A percentile compares a stretch with the other conserved stretches of the same genome.
Conservation (phyloP, 2,797 vertebrate species). For the Hypotaenidia philippensis region DNA sequence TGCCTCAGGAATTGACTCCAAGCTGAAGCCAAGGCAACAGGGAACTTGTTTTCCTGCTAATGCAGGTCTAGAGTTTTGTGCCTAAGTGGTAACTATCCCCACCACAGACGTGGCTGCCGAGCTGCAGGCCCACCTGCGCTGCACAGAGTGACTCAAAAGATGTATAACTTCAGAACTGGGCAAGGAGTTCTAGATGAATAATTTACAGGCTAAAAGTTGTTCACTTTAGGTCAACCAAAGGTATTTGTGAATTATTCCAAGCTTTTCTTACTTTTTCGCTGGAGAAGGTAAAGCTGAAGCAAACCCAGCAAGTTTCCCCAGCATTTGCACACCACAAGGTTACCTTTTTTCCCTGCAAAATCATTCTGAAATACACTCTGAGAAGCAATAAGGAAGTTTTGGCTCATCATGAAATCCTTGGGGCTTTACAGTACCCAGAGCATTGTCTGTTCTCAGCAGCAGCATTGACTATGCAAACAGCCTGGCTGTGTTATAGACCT, state of each 20-base stretch:
- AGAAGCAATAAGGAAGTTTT: neutral
- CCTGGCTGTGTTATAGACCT: neutral
- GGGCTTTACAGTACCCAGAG: neutral
- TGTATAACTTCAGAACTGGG: neutral
- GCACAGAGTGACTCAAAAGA: neutral
- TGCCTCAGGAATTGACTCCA: neutral
- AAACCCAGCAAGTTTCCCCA: neutral
- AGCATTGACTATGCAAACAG: neutral
- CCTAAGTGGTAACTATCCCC: neutral
- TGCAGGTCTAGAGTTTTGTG: neutral
- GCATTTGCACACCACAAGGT: neutral
- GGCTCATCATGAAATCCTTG: neutral
- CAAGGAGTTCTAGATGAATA: neutral
- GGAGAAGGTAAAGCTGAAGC: neutral
- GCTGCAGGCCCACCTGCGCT: neutral
- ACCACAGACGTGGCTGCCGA: neutral
- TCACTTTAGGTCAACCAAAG: neutral
- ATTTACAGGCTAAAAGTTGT: neutral
- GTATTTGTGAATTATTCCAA: neutral
- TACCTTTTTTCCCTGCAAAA: neutral
- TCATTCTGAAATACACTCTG: neutral
- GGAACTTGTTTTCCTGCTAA: neutral
- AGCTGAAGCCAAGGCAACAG: neutral
- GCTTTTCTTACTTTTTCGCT: neutral
- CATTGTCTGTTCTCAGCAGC: neutral